Conservation (phyloP, 2,888 invertebrate species). For the Orchesella flavescens region DNA sequence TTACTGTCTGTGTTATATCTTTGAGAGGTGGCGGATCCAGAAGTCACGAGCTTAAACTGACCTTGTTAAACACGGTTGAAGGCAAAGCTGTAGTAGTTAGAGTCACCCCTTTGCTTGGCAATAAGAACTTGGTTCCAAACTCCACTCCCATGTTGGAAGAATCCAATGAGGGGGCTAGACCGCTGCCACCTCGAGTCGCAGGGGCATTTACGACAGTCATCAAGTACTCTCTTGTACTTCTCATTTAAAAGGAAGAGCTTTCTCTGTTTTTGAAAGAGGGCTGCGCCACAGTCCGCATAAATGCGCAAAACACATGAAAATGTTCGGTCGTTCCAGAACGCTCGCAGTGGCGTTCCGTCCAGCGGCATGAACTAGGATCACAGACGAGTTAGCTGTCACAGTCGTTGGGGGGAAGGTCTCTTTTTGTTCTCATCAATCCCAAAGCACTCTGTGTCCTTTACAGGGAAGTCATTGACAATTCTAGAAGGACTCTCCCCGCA, state of each 20-base stretch:
- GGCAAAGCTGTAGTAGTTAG: slow-evolving; percentile 28
- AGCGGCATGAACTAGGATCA: slow-evolving; percentile 37
- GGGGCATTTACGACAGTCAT: slow-evolving; percentile 48
- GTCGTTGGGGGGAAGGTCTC: slow-evolving; percentile 9
- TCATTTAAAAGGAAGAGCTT: slow-evolving; percentile 28
- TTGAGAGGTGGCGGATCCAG: too few species aligned
- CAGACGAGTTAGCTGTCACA: slow-evolving; percentile 36
- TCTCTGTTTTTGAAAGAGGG: slow-evolving; percentile 32
- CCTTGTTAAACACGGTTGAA: slow-evolving; percentile 33
- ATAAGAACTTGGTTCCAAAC: slow-evolving; percentile 47
- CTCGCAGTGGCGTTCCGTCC: slow-evolving; percentile 32
- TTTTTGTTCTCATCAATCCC: slow-evolving; percentile 45
- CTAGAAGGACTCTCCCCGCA: too few species aligned
- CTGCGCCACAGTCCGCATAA: slow-evolving; percentile 48
- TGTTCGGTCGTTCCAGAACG: slow-evolving; percentile 41
- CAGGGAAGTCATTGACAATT: too few species aligned
- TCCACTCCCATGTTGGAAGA: slow-evolving; percentile 25
- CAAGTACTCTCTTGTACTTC: slow-evolving; percentile 19
- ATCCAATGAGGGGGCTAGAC: too few species aligned
- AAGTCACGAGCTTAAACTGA: slow-evolving; percentile 30
- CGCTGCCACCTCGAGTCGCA: slow-evolving; percentile 25
- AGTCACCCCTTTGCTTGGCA: slow-evolving; percentile 20
- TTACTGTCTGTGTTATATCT: too few species aligned
- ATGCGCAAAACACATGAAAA: slow-evolving; percentile 22
- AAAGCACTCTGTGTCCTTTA: too few species aligned